A percentile compares a stretch with the other conserved stretches of the same genome.
Evolutionary conservation across 92 coral and sea anemone species (phyloP).

Genomic region (Paramuricea clavata): DNA sequence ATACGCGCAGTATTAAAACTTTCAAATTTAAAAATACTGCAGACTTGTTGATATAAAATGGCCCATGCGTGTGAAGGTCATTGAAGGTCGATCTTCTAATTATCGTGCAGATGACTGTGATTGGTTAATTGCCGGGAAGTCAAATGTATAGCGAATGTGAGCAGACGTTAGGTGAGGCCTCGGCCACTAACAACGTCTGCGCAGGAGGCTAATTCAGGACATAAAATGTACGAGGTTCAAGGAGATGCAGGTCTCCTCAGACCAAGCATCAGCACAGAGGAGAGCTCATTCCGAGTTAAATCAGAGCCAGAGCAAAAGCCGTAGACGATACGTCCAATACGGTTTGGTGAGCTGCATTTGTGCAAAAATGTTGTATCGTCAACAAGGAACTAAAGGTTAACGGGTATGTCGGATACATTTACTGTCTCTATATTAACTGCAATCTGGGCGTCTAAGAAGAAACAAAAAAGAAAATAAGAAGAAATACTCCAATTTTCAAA

Average conservation of each 20-base stretch:
- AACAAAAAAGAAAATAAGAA: slow-evolving; percentile 45
- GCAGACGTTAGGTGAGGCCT: too few relatives aligned
- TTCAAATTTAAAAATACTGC: too few relatives aligned
- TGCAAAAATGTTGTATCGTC: slow-evolving; percentile 64
- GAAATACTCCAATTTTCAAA: too few relatives aligned
- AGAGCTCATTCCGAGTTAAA: slow-evolving; percentile 44
- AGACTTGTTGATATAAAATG: too few relatives aligned
- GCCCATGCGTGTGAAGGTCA: too few relatives aligned
- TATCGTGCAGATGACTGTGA: too few relatives aligned
- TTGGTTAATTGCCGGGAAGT: too few relatives aligned
- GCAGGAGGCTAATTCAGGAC: too few relatives aligned
- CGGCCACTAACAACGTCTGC: too few relatives aligned
- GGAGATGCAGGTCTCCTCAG: slow-evolving; percentile 48
- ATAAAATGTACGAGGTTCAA: slow-evolving; percentile 36
- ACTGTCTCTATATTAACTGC: slow-evolving; percentile 40
- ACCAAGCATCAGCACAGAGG: slow-evolving; percentile 56
- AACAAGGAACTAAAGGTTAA: slow-evolving; percentile 39
- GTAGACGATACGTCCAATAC: slow-evolving; percentile 21
- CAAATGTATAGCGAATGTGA: too few relatives aligned
- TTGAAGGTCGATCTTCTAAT: too few relatives aligned
- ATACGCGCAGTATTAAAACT: too few relatives aligned
- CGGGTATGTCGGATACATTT: slow-evolving; percentile 41
- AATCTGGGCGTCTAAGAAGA: slow-evolving; percentile 57
- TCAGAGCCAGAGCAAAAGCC: not conserved
- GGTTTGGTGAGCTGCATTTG: slow-evolving; percentile 74